These are phyloP conservation scores for Pomatostomus ruficeps DNA, from an alignment of 2,113 vertebrate genomes.

Conservation along the genomic window DNA sequence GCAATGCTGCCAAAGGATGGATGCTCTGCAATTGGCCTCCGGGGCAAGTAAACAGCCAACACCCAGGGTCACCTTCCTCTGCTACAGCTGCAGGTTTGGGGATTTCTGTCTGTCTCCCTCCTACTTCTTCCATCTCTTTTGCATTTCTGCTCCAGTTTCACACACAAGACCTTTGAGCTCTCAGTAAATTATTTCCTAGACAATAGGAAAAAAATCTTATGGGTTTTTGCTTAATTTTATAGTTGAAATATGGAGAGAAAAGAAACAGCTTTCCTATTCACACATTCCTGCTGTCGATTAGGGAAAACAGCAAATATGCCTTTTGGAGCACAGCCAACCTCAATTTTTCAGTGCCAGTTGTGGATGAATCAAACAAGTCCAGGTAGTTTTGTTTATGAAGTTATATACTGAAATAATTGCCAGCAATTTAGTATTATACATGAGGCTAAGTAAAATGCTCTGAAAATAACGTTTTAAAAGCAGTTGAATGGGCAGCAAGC, in stretches of 20 bases:
- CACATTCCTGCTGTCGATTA: fast-evolving
- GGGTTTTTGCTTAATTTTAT: not conserved
- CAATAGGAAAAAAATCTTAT: fast-evolving
- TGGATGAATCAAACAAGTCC: not conserved
- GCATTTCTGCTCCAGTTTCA: not conserved
- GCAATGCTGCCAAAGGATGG: not conserved
- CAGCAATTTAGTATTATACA: not conserved
- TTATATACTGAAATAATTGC: fast-evolving
- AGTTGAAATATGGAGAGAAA: not conserved
- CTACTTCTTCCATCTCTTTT: not conserved
- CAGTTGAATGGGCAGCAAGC: not conserved
- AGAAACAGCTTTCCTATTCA: not conserved
- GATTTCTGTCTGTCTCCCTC: not conserved
- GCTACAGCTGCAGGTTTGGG: not conserved
- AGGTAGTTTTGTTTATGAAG: not conserved
- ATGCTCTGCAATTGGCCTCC: not conserved
- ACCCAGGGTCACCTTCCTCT: not conserved
- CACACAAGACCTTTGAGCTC: not conserved
- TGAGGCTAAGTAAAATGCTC: not conserved
- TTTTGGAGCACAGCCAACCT: not conserved
- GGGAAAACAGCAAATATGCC: not conserved
- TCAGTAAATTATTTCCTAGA: not conserved
- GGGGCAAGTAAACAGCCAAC: not conserved
- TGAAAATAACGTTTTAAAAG: not conserved
- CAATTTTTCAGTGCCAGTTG: not conserved